These are phyloP conservation scores for Aspiorhynchus laticeps DNA, from an alignment of 2,113 vertebrate species.

Conservation along the genomic window DNA sequence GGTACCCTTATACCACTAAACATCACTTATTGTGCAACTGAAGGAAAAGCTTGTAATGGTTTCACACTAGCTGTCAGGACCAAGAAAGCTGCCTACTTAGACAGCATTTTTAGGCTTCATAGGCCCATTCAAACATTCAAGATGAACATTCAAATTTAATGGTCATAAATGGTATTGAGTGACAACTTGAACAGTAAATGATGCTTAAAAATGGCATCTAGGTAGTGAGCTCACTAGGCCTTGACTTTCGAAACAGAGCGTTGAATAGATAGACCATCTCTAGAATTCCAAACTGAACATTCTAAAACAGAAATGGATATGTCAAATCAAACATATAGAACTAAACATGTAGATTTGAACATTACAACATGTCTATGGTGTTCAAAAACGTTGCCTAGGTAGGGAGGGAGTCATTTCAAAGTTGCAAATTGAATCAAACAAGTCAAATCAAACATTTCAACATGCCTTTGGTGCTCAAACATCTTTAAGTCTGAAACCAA, in stretches of 20 bases:
- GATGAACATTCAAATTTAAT: not conserved
- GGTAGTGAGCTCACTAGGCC: not conserved
- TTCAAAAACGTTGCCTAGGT: not conserved
- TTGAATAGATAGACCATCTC: no score
- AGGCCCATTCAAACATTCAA: not conserved
- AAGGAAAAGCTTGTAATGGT: not conserved
- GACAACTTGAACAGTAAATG: not conserved
- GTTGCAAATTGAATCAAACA: not conserved
- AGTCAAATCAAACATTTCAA: not conserved
- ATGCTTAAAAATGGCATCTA: not conserved
- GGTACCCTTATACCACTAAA: not conserved
- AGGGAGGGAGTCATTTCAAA: not conserved
- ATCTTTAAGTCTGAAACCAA: not conserved
- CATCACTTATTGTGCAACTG: not conserved
- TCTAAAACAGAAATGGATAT: not conserved
- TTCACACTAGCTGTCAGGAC: not conserved
- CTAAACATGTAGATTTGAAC: not conserved
- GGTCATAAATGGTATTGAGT: not conserved
- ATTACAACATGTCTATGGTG: not conserved
- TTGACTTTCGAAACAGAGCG: not conserved
- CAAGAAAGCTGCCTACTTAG: not conserved
- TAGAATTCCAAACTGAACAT: not conserved
- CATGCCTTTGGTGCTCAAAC: not conserved
- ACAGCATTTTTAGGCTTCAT: not conserved
- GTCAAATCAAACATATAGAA: not conserved